A percentile compares a stretch with the other conserved stretches of the same genome.
phyloP scores from a whole-genome alignment of 2,797 vertebrate genomes.

The Galago senegalensis region DNA sequence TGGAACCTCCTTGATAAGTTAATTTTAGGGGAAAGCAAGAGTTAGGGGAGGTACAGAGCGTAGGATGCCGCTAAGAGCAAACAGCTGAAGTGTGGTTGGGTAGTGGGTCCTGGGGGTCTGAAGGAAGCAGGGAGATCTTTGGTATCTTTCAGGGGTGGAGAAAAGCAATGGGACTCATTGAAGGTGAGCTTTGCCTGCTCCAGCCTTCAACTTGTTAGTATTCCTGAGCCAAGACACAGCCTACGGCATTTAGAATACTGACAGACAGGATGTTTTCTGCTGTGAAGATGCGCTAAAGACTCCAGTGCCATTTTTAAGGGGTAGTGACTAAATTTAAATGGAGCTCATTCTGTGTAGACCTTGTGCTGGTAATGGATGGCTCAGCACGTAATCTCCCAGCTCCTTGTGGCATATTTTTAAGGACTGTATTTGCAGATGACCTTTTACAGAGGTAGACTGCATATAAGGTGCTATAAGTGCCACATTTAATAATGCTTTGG shows the following conservation, averaged over 20 bases:
- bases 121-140: neutral
- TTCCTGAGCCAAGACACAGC: neutral
- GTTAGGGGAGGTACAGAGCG: neutral
- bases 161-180: neutral
- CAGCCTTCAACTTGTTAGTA: neutral
- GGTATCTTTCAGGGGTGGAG: neutral
- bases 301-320: neutral
- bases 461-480: conserved; percentile 56
- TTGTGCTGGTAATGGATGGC: conserved; percentile 7
- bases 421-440: conserved; percentile 64
- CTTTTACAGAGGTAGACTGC: conserved; percentile 75
- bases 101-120: neutral
- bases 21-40: neutral
- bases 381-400: neutral
- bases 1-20: neutral
- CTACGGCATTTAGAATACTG: neutral
- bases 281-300: neutral
- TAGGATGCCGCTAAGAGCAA: neutral
- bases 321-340: neutral
- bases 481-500: conserved; percentile 74
- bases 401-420: conserved; percentile 68
- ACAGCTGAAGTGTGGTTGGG: neutral
- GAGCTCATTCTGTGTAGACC: neutral
- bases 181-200: neutral
- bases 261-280: neutral